These are phyloP conservation scores for Apteryx mantelli DNA, from an alignment of 2,113 vertebrate species.

Conservation along the genomic window DNA sequence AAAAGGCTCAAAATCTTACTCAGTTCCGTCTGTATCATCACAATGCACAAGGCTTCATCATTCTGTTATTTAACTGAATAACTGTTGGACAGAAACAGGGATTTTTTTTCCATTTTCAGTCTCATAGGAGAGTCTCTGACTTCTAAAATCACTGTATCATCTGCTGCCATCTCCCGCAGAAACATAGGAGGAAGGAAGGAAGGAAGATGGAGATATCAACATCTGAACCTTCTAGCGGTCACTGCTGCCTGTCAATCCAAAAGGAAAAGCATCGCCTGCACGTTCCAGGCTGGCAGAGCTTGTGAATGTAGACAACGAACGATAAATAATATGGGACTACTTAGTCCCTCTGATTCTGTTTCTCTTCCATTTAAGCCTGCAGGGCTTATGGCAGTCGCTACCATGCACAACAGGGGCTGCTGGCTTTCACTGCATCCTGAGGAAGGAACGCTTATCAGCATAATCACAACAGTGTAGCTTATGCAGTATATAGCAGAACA, in stretches of 20 bases:
- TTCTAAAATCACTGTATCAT: neutral
- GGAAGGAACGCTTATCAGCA: neutral
- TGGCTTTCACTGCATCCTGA: neutral
- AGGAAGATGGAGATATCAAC: neutral
- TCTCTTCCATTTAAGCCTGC: neutral
- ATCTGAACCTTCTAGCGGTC: neutral
- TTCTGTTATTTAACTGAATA: neutral
- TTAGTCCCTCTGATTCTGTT: neutral
- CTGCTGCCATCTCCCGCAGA: conserved; percentile 50
- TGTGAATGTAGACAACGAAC: neutral
- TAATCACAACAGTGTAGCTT: neutral
- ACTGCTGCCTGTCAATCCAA: neutral
- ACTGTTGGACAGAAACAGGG: neutral
- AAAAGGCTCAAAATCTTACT: neutral
- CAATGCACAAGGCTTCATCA: neutral
- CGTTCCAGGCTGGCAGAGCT: neutral
- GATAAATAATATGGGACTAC: neutral
- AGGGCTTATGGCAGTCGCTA: neutral
- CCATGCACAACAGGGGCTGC: neutral
- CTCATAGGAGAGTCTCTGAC: neutral
- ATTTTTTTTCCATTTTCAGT: neutral
- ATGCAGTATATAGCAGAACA: neutral
- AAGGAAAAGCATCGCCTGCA: fast-evolving
- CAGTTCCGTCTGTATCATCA: neutral
- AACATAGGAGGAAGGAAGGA: neutral